A percentile compares a stretch with the other conserved stretches of the same genome.
phyloP scores from a whole-genome alignment of 2,888 invertebrate species.

The Lamellibrachia columna region DNA sequence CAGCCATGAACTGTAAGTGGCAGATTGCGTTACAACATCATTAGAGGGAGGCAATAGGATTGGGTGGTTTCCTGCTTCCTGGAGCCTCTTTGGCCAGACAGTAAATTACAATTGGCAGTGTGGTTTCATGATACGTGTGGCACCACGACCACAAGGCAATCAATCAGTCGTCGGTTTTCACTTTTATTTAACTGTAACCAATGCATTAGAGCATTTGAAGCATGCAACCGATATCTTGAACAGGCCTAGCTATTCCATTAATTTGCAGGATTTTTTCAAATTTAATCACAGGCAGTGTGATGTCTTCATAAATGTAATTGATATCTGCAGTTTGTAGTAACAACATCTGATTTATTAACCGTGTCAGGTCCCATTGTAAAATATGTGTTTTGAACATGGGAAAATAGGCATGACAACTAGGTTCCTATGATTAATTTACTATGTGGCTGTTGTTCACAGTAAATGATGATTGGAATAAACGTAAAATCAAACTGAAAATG shows the following conservation, averaged over 20 bases:
- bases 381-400: background rate
- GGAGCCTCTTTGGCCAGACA: background rate
- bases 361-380: background rate
- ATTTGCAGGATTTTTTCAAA: background rate
- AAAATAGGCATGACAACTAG: background rate
- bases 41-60: background rate
- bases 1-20: background rate
- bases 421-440: background rate
- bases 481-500: background rate
- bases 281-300: background rate
- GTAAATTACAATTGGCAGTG: background rate
- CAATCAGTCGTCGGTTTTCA: background rate
- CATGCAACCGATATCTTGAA: background rate
- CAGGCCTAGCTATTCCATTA: background rate
- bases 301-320: background rate
- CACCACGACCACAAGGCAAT: background rate
- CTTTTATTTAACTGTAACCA: background rate
- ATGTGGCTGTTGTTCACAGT: background rate
- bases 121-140: background rate
- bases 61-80: background rate
- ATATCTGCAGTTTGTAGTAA: background rate
- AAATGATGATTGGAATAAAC: background rate
- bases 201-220: background rate
- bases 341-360: too few relatives aligned
- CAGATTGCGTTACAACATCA: background rate